Evolutionary conservation across 2,888 invertebrate species (phyloP), one percentile per base, ranked within the genome.

Genomic region (Brachycybe producta): DNA sequence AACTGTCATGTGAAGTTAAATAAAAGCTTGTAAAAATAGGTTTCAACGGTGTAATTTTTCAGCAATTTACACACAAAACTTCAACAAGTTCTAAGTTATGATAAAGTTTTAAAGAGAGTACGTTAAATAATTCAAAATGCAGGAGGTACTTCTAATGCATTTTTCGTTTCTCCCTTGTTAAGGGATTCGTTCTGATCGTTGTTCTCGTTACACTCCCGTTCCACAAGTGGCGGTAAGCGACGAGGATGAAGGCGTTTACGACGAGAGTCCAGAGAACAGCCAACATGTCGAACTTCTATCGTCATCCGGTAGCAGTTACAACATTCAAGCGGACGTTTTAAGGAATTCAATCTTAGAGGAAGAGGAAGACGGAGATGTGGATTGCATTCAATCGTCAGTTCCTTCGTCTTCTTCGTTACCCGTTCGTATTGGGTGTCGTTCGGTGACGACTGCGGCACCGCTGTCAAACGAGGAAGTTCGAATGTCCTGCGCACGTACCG

Each of bases 161-260:
- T n/a, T n/a, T n/a, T n/a, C n/a, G n/a, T n/a, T n/a, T n/a, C n/a
- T n/a, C n/a, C n/a, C n/a, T n/a, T n/a, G n/a, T n/a, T n/a, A n/a
- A 41, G 42, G 42, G 8, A 41, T 24, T 3, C 23, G 42, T 13
- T 23, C 42, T 24, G 42, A 41, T 35, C 3, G 46, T n/a, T 35
- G 23, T 23, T 24, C 21, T 23, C 15, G 21, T 17, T 46, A 46
- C 36, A 36, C 46, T n/a, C 24, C 30, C 13, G 46, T 46, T 35
- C 46, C 46, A 2, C 46, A 46, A 35, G n/a, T n/a, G n/a, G 27
- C 46, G 11, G 23, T 46, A 5, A 46, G 46, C 36, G 46, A 46
- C n/a, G 46, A 46, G 17, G 46, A 46, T 35, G 46, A 46, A 35
- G 46, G 46, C 2, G 46, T 46, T 19, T 46, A 35, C 26, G 46